phyloP scores from a whole-genome alignment of 2,888 invertebrate genomes.

The Protophormia terraenovae region DNA sequence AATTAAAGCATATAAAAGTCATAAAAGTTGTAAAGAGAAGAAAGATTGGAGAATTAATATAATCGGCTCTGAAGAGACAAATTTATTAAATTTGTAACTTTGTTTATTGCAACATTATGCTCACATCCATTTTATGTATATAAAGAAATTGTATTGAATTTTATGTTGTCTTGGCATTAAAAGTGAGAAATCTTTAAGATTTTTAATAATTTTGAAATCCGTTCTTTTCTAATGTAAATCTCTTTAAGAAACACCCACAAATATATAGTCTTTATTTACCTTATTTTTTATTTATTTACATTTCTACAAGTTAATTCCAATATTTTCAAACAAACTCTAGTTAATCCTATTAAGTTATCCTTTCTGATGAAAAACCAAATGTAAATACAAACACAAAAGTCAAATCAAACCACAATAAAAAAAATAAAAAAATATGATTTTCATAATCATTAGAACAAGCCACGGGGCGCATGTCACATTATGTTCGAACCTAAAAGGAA shows the following conservation, averaged over 20 bases:
- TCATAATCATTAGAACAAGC: constrained; percentile 77
- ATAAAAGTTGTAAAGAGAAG: too few species aligned
- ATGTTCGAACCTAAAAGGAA: constrained; percentile 72
- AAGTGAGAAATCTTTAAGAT: background rate
- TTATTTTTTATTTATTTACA: constrained; percentile 19
- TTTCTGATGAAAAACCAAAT: constrained; percentile 71
- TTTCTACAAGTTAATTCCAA: constrained; percentile 60
- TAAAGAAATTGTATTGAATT: too few species aligned
- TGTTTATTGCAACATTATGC: too few species aligned
- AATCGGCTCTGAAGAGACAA: too few species aligned
- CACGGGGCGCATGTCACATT: constrained; percentile 79
- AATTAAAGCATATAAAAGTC: background rate
- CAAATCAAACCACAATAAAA: constrained; percentile 9
- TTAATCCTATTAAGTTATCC: constrained; percentile 75
- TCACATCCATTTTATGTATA: too few species aligned
- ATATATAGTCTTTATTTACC: background rate
- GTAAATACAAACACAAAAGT: constrained; percentile 29
- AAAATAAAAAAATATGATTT: constrained; percentile 73
- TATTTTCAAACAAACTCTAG: constrained; percentile 78
- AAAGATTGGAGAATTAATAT: background rate
- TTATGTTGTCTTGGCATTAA: background rate
- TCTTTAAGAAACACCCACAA: constrained; percentile 32
- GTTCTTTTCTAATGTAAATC: constrained; percentile 18
- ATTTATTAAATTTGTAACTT: too few species aligned
- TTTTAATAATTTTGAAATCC: background rate